Evolutionary conservation across 2,888 invertebrate genomes (phyloP).

Genomic region (Melinopterus prodromus): DNA sequence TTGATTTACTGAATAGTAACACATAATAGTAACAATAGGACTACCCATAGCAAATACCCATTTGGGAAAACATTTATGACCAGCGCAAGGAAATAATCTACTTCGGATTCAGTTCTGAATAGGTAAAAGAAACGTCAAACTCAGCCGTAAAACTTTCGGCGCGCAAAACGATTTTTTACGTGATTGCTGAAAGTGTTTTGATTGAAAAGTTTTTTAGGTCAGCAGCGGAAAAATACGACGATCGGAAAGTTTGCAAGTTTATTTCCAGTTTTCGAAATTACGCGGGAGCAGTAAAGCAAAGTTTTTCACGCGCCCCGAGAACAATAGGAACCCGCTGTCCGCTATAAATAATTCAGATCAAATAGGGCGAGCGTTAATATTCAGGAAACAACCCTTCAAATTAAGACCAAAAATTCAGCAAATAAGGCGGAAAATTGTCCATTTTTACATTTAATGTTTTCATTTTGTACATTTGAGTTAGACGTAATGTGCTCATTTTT

Average conservation of each 20-base stretch:
- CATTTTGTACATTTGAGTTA: no score
- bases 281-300: background rate
- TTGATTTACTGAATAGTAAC: no score
- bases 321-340: background rate
- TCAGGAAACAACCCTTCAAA: no score
- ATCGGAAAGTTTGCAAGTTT: background rate
- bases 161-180: background rate
- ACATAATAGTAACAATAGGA: no score
- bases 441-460: no score
- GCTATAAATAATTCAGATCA: no score
- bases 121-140: background rate
- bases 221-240: background rate
- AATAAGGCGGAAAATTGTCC: no score
- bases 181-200: conserved; percentile 4
- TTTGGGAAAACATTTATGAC: background rate
- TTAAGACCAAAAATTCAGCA: no score
- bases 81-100: background rate
- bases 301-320: background rate
- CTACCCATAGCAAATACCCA: no score
- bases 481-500: no score
- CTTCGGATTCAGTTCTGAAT: background rate
- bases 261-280: background rate
- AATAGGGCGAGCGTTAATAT: no score
- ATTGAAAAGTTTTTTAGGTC: conserved; percentile 4
- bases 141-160: background rate